phyloP scores from a whole-genome alignment of 2,888 invertebrate genomes.

The Enchytraeus crypticus region DNA sequence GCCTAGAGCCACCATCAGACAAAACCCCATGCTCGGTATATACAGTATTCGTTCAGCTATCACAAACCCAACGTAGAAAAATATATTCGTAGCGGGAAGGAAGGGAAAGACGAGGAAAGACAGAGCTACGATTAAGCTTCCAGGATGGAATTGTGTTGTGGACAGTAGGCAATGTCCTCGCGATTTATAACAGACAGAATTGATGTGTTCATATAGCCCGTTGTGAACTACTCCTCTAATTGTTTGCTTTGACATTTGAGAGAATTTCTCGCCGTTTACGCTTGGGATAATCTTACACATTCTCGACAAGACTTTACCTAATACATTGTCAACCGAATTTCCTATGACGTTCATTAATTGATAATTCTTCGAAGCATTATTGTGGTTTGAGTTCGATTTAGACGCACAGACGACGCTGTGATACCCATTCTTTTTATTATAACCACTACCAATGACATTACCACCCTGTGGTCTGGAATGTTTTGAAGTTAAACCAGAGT shows the following conservation, averaged over 20 bases:
- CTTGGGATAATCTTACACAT: not conserved
- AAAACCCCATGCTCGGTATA: slow-evolving; percentile 89
- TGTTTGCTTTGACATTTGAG: not conserved
- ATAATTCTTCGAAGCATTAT: no score
- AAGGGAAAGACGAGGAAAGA: slow-evolving; percentile 81
- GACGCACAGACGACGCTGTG: no score
- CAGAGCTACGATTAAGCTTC: slow-evolving; percentile 45
- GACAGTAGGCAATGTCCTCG: no score
- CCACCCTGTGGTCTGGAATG: no score
- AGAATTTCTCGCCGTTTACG: not conserved
- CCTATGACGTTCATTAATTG: no score
- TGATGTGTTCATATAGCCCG: no score
- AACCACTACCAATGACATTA: no score
- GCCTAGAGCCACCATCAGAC: slow-evolving; percentile 66
- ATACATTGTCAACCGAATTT: not conserved
- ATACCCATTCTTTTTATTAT: no score
- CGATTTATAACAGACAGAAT: no score
- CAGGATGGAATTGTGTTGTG: not conserved
- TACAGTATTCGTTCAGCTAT: slow-evolving; percentile 92
- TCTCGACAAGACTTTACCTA: not conserved
- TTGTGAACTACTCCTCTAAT: no score
- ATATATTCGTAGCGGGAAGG: slow-evolving; percentile 86
- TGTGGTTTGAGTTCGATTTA: not conserved
- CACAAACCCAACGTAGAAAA: slow-evolving; percentile 96
- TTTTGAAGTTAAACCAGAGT: no score